Percentiles rank a stretch among this genome's conserved stretches.
phyloP scores from a whole-genome alignment of 2,797 vertebrate species.

The Helarctos malayanus region DNA sequence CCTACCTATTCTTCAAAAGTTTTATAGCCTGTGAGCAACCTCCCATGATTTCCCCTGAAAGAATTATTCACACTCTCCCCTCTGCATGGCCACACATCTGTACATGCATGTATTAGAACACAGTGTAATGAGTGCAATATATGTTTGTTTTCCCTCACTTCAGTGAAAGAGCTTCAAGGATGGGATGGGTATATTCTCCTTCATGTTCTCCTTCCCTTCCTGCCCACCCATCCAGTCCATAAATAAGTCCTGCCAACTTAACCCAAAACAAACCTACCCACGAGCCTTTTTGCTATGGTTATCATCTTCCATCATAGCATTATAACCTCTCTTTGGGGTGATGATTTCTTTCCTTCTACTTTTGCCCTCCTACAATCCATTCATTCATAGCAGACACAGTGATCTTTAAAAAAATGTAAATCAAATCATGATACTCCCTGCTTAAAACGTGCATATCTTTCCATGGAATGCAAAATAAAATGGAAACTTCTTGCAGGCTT shows the following conservation, averaged over 20 bases:
- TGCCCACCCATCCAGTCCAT: not conserved
- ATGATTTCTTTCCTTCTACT: not conserved
- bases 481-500: not conserved
- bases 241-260: not conserved
- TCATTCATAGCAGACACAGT: not conserved
- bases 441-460: not conserved
- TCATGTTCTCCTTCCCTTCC: not conserved
- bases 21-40: not conserved
- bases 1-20: slow-evolving; percentile 9
- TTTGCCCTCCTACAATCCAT: not conserved
- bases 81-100: not conserved
- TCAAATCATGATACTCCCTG: not conserved
- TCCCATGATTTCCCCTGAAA: not conserved
- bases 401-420: not conserved
- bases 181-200: not conserved
- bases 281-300: not conserved
- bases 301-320: not conserved
- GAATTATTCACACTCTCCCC: not conserved
- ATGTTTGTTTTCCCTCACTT: not conserved
- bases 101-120: not conserved
- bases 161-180: not conserved
- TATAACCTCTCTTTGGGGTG: not conserved
- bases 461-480: not conserved
- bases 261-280: not conserved
- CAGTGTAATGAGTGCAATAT: not conserved